phyloP scores from a whole-genome alignment of 2,113 vertebrate genomes.

The Peromyscus polionotus region DNA sequence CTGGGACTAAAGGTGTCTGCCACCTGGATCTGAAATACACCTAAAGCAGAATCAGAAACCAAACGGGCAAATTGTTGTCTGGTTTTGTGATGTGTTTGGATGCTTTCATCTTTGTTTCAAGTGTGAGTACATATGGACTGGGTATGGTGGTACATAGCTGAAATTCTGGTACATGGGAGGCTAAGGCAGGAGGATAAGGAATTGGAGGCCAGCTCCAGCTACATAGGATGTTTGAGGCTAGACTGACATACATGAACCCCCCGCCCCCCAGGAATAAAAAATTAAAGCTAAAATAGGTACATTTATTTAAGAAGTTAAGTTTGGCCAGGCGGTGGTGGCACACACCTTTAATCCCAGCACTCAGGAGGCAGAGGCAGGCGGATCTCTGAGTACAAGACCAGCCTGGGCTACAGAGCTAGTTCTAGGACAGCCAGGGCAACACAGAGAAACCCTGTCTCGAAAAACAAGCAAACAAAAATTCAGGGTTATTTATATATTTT shows the following conservation, averaged over 20 bases:
- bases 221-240: not conserved
- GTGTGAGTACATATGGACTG: not conserved
- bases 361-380: too few species aligned
- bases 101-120: slow-evolving; percentile 38
- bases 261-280: not conserved
- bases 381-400: not conserved
- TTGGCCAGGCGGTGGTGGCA: not conserved
- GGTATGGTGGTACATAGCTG: not conserved
- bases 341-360: not conserved
- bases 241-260: not conserved
- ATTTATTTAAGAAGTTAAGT: not conserved
- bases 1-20: not conserved
- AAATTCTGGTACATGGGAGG: not conserved
- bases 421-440: not conserved
- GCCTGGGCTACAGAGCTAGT: not conserved
- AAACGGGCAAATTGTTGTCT: not conserved
- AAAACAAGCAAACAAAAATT: not conserved
- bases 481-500: not conserved
- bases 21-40: not conserved
- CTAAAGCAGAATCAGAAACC: slow-evolving; percentile 35
- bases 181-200: not conserved
- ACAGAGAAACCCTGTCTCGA: not conserved
- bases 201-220: not conserved
- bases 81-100: slow-evolving; percentile 22
- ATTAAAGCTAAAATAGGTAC: slow-evolving; percentile 12